Evolutionary conservation across 2,888 invertebrate genomes (phyloP), one percentile per base, ranked within the genome.

Genomic region (Carterocephalus palaemon): DNA sequence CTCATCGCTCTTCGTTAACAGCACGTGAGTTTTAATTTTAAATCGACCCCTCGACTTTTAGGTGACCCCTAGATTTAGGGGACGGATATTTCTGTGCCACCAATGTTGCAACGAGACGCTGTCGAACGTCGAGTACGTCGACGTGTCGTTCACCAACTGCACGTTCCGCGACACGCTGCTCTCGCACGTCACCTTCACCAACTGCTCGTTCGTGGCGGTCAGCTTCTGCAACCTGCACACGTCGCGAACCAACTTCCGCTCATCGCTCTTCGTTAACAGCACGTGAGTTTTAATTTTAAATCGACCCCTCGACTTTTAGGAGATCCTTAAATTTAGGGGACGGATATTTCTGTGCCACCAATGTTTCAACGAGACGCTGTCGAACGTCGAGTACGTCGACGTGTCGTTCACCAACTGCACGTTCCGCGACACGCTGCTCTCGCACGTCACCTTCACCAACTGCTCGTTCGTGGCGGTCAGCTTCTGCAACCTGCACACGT

Each of bases 171-270:
- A 92, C 56, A 84, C 92, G 71, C 78, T 92, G 55, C 85, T 94
- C 69, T 92, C 90, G 48, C 93, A 93, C 60, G 92, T 93, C 10
- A 81, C 89, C 47, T 94, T 94, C 70, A 76, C 82, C 54, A 92
- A 92, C 62, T 93, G 93, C 65, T 86, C 90, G 3, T 92, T 94
- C 63, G 77, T 82, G n/a, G 89, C 90, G 28, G 90, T 90, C 2
- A 90, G 91, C 53, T 92, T 94, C 63, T 88, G 89, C 17, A 92
- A 91, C 56, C 90, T 94, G 28, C 92, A 91, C 69, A 91, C 92
- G 7, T 92, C 92, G 32, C 89, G 90, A 43, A 91, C 92, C 0
- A 88, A 83, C 51, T 93, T 94, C 67, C 80, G 81, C 29, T 89
- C 90, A 40, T 90, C 90, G 28, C 60, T 85, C 2, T 90, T 93